phyloP scores from a whole-genome alignment of 2,888 invertebrate genomes.

The Xestia c-nigrum region DNA sequence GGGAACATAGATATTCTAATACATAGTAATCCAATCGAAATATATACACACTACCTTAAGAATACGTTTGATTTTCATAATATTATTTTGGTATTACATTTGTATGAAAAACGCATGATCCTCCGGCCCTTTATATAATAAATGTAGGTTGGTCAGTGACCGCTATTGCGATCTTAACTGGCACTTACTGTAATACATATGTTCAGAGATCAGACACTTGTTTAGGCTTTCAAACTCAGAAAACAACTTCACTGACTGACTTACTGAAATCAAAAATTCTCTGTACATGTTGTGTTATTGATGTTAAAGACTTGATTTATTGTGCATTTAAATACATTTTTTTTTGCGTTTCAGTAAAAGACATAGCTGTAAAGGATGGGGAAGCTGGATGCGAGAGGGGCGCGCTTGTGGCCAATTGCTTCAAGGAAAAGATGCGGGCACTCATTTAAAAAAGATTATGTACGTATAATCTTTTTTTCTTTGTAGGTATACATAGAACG shows the following conservation, averaged over 20 bases:
- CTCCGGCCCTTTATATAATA: too few relatives aligned
- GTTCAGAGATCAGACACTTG: neutral
- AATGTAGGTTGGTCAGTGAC: too few relatives aligned
- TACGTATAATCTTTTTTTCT: neutral
- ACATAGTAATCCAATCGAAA: too few relatives aligned
- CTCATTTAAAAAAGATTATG: too few relatives aligned
- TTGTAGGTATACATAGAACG: neutral
- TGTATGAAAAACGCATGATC: too few relatives aligned
- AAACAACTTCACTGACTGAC: too few relatives aligned
- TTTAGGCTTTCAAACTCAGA: neutral
- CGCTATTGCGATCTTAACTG: too few relatives aligned
- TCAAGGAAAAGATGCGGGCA: neutral
- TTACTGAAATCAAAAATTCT: neutral
- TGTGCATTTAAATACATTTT: neutral
- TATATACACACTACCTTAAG: too few relatives aligned
- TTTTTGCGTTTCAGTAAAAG: constrained; percentile 1
- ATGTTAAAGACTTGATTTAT: neutral
- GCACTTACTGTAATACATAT: too few relatives aligned
- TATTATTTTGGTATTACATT: too few relatives aligned
- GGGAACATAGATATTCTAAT: too few relatives aligned
- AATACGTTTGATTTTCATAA: too few relatives aligned
- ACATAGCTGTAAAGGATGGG: constrained; percentile 17
- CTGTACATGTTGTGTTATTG: neutral
- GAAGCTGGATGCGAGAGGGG: constrained; percentile 28
- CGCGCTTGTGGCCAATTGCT: constrained; percentile 7